Evolutionary conservation across 2,888 invertebrate species (phyloP).

Genomic region (Mamestra brassicae): DNA sequence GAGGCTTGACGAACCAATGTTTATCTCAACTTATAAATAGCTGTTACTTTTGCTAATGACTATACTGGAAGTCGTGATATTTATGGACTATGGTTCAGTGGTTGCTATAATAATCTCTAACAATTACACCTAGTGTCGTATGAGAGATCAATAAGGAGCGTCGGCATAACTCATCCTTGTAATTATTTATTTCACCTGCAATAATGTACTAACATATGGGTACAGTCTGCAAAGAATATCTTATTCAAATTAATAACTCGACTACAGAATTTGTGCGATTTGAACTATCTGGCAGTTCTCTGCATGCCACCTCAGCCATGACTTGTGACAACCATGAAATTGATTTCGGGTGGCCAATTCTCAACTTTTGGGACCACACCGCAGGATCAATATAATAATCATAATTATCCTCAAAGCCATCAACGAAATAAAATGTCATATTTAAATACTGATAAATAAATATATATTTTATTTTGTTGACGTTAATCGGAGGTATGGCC

Average conservation of each 20-base stretch:
- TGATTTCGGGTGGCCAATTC: slow-evolving; percentile 23
- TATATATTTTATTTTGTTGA: slow-evolving; percentile 68
- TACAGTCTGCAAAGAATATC: slow-evolving; percentile 38
- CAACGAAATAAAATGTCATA: slow-evolving; percentile 61
- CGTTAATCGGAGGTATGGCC: slow-evolving; percentile 67
- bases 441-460: slow-evolving; percentile 36
- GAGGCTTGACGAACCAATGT: slow-evolving; percentile 74
- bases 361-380: slow-evolving; percentile 43
- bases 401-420: slow-evolving; percentile 22
- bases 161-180: slow-evolving; percentile 57
- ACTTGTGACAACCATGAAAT: slow-evolving; percentile 21
- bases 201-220: slow-evolving; percentile 26
- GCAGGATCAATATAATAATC: slow-evolving; percentile 22
- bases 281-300: not conserved
- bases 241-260: not conserved
- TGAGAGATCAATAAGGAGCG: slow-evolving; percentile 57
- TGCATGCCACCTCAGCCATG: slow-evolving; percentile 21
- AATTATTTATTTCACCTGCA: slow-evolving; percentile 48
- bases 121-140: slow-evolving; percentile 60
- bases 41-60: slow-evolving; percentile 43
- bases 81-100: slow-evolving; percentile 47
- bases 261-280: not conserved
- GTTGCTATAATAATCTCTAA: slow-evolving; percentile 52
- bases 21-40: slow-evolving; percentile 66
- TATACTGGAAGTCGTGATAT: slow-evolving; percentile 22